phyloP scores from a whole-genome alignment of 2,888 invertebrate genomes.

The Atethmia centrago region DNA sequence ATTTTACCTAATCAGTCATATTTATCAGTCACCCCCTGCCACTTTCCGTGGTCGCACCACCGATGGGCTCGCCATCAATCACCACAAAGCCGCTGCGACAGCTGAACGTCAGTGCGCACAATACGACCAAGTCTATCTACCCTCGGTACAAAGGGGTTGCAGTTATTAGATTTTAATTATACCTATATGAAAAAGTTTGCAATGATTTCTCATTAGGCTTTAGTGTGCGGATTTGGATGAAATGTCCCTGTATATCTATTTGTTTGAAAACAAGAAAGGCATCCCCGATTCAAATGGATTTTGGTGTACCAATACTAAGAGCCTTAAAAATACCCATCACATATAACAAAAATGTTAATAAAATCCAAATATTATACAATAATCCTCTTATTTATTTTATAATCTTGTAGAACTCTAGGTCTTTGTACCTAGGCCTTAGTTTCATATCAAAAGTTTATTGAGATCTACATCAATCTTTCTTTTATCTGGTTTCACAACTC shows the following conservation, averaged over 20 bases:
- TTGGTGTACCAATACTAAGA: neutral
- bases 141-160: conserved; percentile 48
- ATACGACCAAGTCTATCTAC: conserved; percentile 48
- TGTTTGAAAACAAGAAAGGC: neutral
- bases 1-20: conserved; percentile 52
- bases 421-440: neutral
- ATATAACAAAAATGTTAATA: neutral
- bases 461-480: neutral
- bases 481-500: neutral
- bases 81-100: conserved; percentile 63
- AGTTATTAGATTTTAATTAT: conserved; percentile 63
- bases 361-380: neutral
- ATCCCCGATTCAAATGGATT: too few relatives aligned
- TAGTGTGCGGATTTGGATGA: neutral
- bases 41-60: conserved; percentile 7
- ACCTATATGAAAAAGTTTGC: conserved; percentile 28
- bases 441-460: neutral
- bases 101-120: conserved; percentile 52
- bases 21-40: conserved; percentile 45
- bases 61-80: conserved; percentile 60
- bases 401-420: neutral
- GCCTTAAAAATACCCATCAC: neutral
- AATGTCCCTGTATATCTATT: neutral
- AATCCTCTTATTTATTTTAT: neutral
- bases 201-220: conserved; percentile 16